Evolutionary conservation across 2,888 invertebrate species (phyloP).

Genomic region (Standfussiana lucernea): DNA sequence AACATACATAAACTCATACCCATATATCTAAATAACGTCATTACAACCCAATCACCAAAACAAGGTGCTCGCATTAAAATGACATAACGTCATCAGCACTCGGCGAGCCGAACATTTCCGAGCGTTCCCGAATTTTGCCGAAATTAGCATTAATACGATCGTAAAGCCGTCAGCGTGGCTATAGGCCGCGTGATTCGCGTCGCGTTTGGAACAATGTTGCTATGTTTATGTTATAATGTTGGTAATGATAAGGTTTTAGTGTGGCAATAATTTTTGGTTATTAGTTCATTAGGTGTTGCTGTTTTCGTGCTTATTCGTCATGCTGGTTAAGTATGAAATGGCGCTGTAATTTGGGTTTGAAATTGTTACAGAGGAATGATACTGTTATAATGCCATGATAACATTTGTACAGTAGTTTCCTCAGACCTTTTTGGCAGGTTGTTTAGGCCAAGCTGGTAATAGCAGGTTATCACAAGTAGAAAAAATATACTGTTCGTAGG

Average conservation of each 20-base stretch:
- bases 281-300: slow-evolving; percentile 55
- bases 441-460: background rate
- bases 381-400: background rate
- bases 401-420: background rate
- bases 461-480: background rate
- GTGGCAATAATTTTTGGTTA: slow-evolving; percentile 66
- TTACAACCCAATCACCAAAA: slow-evolving; percentile 68
- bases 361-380: background rate
- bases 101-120: slow-evolving; percentile 56
- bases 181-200: slow-evolving; percentile 72
- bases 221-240: slow-evolving; percentile 64
- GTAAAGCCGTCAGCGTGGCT: slow-evolving; percentile 76
- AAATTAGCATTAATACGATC: slow-evolving; percentile 76
- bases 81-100: slow-evolving; percentile 68
- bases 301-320: slow-evolving; percentile 49
- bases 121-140: slow-evolving; percentile 63
- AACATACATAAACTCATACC: background rate
- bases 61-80: slow-evolving; percentile 73
- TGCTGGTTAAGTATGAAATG: slow-evolving; percentile 21
- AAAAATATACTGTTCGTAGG: background rate
- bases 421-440: no score
- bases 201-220: slow-evolving; percentile 70
- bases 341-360: slow-evolving; percentile 28
- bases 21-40: slow-evolving; percentile 54
- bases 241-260: slow-evolving; percentile 62